Evolutionary conservation across 2,797 vertebrate genomes (phyloP).

Genomic region (Trachops cirrhosus): DNA sequence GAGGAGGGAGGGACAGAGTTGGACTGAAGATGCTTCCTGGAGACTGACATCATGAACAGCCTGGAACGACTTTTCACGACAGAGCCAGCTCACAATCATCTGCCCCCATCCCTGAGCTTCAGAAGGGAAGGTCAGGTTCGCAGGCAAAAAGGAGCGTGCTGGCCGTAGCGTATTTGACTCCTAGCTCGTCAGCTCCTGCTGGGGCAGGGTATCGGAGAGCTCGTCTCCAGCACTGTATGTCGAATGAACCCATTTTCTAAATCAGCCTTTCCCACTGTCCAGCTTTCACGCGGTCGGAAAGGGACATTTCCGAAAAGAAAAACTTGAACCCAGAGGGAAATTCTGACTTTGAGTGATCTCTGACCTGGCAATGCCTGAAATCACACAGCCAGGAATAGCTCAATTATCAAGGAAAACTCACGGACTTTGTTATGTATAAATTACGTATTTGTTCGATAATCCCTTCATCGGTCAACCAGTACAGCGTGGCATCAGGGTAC

Average conservation of each 20-base stretch:
- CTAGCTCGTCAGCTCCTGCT: neutral
- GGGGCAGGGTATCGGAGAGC: neutral
- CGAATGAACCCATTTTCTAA: neutral
- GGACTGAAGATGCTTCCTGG: neutral
- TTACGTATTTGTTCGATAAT: neutral
- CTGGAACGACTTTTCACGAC: neutral
- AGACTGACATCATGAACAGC: no score
- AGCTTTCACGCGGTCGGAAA: neutral
- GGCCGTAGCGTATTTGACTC: neutral
- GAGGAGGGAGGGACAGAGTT: no score
- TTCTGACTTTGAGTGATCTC: neutral
- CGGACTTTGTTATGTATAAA: neutral
- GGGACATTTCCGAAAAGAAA: neutral
- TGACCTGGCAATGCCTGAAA: neutral
- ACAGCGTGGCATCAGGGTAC: no score
- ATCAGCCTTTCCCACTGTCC: neutral
- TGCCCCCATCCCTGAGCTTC: neutral
- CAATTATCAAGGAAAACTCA: neutral
- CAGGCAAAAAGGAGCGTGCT: neutral
- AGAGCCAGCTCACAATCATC: neutral
- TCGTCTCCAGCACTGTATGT: neutral
- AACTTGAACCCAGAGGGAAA: neutral
- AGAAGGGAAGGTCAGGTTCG: neutral
- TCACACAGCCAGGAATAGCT: neutral
- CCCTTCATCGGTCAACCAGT: neutral